Evolutionary conservation across 2,888 invertebrate species (phyloP), one percentile per base, ranked within the genome.

Genomic region (Sphecodes monilicornis): DNA sequence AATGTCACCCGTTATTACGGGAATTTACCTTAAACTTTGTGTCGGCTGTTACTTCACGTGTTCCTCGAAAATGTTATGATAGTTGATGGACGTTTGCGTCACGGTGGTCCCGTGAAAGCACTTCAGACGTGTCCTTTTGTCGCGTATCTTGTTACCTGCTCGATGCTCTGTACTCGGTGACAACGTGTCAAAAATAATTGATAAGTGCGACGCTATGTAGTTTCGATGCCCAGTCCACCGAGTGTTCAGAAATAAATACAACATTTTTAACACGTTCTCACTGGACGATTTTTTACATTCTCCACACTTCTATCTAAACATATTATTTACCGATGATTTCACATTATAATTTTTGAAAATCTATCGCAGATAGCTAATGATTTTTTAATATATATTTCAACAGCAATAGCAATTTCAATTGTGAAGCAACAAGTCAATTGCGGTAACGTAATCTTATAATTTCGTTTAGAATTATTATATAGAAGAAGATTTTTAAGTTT

Each of bases 11-110:
- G 87, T 90, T 90, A 92, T 91, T 92, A 92, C 84, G 64, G 76
- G 88, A 88, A 92, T 92, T 91, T 91, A 88, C 91, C 91, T 86
- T 91, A 91, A 92, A 92, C 89, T 92, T 91, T 72, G 83, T 90
- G 90, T 91, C 90, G 86, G 86, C 54, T 66, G 41, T 72, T 75
- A 18, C 60, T 74, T 71, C 78, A 11, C 57, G 50, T 70, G 57
- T 22, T 43, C 60, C 54, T 66, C 54, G 66, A 64, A 54, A 46
- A 78, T 66, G 81, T 81, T 83, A 83, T 83, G 82, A 87, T 72
- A 72, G 60, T 78, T 77, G 72, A 82, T 60, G 60, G 74, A 78
- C 64, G 46, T 76, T 74, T 57, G 71, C 75, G 68, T 72, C 78
- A 72, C 78, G 88, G 86, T 86, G 88, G 88, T 88, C 88, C 66